Evolutionary conservation across 2,113 vertebrate species (phyloP), one percentile per base, ranked within the genome.

Genomic region (Etheostoma spectabile): DNA sequence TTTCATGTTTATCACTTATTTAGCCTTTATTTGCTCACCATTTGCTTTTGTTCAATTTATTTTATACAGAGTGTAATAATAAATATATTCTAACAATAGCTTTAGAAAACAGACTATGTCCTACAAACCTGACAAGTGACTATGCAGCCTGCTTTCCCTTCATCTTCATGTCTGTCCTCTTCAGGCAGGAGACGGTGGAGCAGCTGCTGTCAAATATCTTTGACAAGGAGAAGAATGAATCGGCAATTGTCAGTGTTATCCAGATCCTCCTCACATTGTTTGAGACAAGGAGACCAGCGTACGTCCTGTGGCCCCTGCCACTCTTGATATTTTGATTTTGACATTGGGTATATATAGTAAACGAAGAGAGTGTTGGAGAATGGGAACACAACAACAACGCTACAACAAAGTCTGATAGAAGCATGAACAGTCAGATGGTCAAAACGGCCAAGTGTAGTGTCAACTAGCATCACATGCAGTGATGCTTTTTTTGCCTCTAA

Each of bases 161-260:
- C 5, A 30, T 56, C 27, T 55, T 57, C 6, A 27, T 56, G 4
- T 86, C 33, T 72, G 14, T 65, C 24, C 21, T 82, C 62, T 30
- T 81, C 84, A 99, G 98, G 70, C 96, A 98, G 94, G 98, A 99
- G 93, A 98, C 97, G 6, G 97, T 99, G 92, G 97, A 99, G 82
- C 97, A 99, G 91, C 95, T 99, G 74, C 94, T 99, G 51, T 95
- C 96, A 70, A 99, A 99, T 90, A 98, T 99, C 86, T 99, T 99
- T 68, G 97, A 98, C 88, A 97, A 97, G 91, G 98, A 99, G 89
- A 99, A 98, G 90, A 99, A 97, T 48, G 98, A 99, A 78, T 97
- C 98, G 6, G 97, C 98, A 16, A 98, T 99, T 60, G 98, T 99
- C 95, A 99, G 97, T 89, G 98, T 98, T 53, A 99, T 99, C 89